Evolutionary conservation across 2,113 vertebrate species (phyloP).

Genomic region (Bungarus multicinctus): DNA sequence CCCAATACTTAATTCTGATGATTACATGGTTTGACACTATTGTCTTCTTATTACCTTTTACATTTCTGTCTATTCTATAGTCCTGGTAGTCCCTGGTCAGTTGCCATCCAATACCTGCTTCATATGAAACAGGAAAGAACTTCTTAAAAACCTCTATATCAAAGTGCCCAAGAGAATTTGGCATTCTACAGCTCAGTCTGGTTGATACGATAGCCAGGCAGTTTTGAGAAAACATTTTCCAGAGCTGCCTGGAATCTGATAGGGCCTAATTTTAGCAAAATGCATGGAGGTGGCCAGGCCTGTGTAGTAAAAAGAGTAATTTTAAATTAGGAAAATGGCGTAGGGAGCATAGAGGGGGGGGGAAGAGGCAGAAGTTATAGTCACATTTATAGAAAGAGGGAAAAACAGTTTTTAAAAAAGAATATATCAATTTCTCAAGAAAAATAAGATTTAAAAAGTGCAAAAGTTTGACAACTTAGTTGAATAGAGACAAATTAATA

Average conservation of each 20-base stretch:
- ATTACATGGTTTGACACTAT: background rate
- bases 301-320: background rate
- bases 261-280: background rate
- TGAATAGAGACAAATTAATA: background rate
- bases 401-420: background rate
- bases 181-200: background rate
- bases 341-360: background rate
- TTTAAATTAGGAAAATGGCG: background rate
- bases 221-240: background rate
- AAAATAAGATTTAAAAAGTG: background rate
- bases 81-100: background rate
- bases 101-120: background rate
- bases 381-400: background rate
- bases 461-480: background rate
- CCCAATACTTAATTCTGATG: background rate
- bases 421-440: background rate
- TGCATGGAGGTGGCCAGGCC: background rate
- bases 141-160: background rate
- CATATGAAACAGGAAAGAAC: background rate
- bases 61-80: background rate
- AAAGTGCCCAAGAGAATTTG: background rate
- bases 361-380: background rate
- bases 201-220: background rate
- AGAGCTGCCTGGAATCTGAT: background rate
- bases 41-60: background rate